A percentile compares a stretch with the other conserved stretches of the same genome.
These are phyloP conservation scores for Leptinotarsa peninsularis DNA, from an alignment of 2,888 invertebrate genomes.

Conservation along the genomic window DNA sequence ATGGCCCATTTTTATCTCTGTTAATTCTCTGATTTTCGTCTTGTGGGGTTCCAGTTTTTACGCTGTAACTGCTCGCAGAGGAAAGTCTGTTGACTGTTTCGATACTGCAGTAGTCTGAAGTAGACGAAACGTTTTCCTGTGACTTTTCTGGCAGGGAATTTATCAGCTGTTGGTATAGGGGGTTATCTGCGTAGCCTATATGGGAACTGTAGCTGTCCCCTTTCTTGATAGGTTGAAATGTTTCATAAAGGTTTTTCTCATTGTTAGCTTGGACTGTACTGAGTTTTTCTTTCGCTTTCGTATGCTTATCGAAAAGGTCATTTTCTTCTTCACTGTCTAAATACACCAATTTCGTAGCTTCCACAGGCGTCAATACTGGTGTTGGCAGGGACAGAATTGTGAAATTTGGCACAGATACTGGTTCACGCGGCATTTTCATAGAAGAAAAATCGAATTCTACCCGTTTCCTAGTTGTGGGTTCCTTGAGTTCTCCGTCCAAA, in stretches of 20 bases:
- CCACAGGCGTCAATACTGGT: constrained; percentile 76
- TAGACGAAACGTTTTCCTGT: constrained; percentile 73
- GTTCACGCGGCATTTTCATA: constrained; percentile 72
- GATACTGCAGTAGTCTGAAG: constrained; percentile 82
- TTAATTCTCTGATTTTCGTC: constrained; percentile 59
- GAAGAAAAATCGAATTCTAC: constrained; percentile 62
- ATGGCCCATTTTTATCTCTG: constrained; percentile 65
- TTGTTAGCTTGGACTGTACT: constrained; percentile 35
- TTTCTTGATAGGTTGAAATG: constrained; percentile 68
- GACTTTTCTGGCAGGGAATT: constrained; percentile 70
- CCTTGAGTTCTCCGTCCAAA: constrained; percentile 56
- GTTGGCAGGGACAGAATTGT: constrained; percentile 73
- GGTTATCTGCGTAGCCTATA: constrained; percentile 66
- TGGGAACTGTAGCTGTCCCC: constrained; percentile 71
- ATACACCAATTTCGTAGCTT: constrained; percentile 77
- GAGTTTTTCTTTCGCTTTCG: constrained; percentile 12
- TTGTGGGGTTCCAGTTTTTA: constrained; percentile 57
- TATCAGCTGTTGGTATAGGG: constrained; percentile 70
- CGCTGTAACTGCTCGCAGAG: constrained; percentile 67
- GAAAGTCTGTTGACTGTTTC: constrained; percentile 74
- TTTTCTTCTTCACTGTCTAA: constrained; percentile 74
- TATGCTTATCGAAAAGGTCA: constrained; percentile 43
- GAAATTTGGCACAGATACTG: constrained; percentile 81
- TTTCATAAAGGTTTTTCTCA: constrained; percentile 66
- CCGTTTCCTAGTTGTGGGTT: constrained; percentile 53